These are phyloP conservation scores for Pampusana beccarii DNA, from an alignment of 2,113 vertebrate species.

Conservation along the genomic window DNA sequence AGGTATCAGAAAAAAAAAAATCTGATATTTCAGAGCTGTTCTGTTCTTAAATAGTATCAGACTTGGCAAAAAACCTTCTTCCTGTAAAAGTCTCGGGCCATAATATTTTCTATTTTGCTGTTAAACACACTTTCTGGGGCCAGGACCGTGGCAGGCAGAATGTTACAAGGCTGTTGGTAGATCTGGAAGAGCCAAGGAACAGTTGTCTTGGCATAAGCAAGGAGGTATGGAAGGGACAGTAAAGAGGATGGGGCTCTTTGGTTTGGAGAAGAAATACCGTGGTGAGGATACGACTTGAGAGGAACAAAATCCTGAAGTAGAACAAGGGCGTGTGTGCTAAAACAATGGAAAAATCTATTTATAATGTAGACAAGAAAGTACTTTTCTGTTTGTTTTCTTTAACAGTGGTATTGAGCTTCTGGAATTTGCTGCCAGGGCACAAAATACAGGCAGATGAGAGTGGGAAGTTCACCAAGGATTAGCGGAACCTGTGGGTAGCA, in stretches of 20 bases:
- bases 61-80: neutral
- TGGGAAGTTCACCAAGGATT: neutral
- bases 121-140: neutral
- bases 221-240: neutral
- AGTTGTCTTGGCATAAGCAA: neutral
- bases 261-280: neutral
- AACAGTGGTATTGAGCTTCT: neutral
- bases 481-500: neutral
- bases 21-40: neutral
- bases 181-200: neutral
- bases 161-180: neutral
- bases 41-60: neutral
- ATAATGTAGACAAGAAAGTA: neutral
- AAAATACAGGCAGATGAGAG: neutral
- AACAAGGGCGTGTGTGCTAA: accelerated
- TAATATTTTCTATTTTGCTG: neutral
- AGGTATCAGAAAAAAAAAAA: neutral
- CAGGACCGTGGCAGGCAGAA: neutral
- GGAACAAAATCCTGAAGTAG: neutral
- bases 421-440: neutral
- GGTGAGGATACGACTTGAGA: neutral
- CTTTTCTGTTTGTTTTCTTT: neutral
- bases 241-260: neutral
- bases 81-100: neutral
- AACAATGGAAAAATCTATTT: neutral